Conservation (phyloP, 2,797 vertebrate genomes). For the Potorous gilbertii region DNA sequence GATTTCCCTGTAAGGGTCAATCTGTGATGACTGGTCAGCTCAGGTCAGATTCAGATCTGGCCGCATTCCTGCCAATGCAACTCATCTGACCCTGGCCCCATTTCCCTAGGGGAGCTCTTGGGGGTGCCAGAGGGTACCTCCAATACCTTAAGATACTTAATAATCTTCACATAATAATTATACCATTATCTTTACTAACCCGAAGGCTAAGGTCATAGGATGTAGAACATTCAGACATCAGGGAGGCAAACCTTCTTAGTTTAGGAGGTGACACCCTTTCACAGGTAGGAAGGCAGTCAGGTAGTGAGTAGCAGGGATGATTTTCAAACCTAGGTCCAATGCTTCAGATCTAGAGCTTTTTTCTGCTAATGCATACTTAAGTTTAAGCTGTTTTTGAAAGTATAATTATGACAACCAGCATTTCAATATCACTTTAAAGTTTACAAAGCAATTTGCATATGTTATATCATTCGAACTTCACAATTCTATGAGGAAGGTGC, state of each 20-base stretch:
- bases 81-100: not conserved
- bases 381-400: not conserved
- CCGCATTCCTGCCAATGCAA: not conserved
- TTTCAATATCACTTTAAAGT: not conserved
- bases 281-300: not conserved
- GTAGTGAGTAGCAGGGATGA: not conserved
- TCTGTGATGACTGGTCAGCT: not conserved
- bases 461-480: not conserved
- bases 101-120: not conserved
- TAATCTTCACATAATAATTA: not conserved
- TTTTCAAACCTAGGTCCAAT: not conserved
- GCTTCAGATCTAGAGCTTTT: not conserved
- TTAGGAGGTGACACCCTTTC: not conserved
- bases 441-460: not conserved
- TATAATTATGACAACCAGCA: not conserved
- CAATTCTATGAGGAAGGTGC: not conserved
- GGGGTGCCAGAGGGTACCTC: not conserved
- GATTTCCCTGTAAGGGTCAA: not conserved
- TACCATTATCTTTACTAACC: not conserved
- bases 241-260: not conserved
- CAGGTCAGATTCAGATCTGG: not conserved
- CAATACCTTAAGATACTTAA: not conserved
- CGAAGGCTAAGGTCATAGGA: not conserved
- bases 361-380: not conserved
- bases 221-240: not conserved